Evolutionary conservation across 2,113 vertebrate species (phyloP).

Genomic region (western clawed frog (Xenopus tropicalis)): UCB_Xtro_10.0 CM004450.2:100115001-100115500

Average conservation of each 20-base stretch:
- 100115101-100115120: no score
- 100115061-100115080: not conserved
- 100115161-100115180: not conserved
- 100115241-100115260: slow-evolving; percentile 13
- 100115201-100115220: not conserved
- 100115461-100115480: no score
- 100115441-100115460: no score
- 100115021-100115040: not conserved
- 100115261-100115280: slow-evolving; percentile 29
- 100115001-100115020: not conserved
- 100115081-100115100: not conserved
- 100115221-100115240: slow-evolving; percentile 11
- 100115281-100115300: slow-evolving; percentile 33
- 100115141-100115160: not conserved
- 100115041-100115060: not conserved
- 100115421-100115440: no score
- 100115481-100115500: no score
- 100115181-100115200: not conserved
- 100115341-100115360: slow-evolving; percentile 23
- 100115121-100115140: no score
- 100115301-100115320: slow-evolving; percentile 7
- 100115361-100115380: not conserved
- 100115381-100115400: not conserved
- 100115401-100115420: no score
- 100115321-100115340: slow-evolving; percentile 21